Base-by-base conservation (phyloP, 2,888 invertebrate genomes). In the Melanophora roralis region DNA sequence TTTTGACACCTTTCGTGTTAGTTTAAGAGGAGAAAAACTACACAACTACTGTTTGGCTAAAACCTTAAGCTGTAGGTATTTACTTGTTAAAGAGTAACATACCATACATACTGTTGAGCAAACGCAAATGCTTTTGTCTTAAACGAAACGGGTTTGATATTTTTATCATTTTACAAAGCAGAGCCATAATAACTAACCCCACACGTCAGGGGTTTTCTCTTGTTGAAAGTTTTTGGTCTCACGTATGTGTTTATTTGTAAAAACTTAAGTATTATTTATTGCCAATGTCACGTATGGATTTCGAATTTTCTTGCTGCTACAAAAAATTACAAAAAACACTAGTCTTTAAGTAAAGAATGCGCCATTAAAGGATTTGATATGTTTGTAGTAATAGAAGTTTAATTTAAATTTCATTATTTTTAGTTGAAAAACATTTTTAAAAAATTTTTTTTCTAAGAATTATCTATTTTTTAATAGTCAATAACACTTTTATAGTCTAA, bases 1-100 rank as follows among this genome's bases (percentile, higher is more conserved):
- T 86, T 85, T 87, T 83, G 85, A 83, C 85, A 85, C 85, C 86
- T 85, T 82, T 83, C 68, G 84, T 79, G 77, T 47, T 45, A 71
- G 67, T 71, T 62, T 76, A 36, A 40, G 55, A 27, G 47, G 60
- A 45, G 32, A 47, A 78, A 38, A 71, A 53, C 71, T 55, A 64
- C 55, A 21, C 16, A 9, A 55, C 67, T 57, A 45, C 32, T 27
- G 32, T 16, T 49, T 57, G 51, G 60, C 64, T 68, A 62, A 67
- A 62, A 43, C 51, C 23, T 76, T 43, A 72, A 76, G 62, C 76
- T 57, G 72, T 57, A 32, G 32, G 36, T 32, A 16, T 47, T 27
- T 55, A 47, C 9, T 11, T 2, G 23, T 14, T 12, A 64, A 59
- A 77, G 67, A 55, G 57, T 47, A 23, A 14, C 9, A 8, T 8